Evolutionary conservation across 2,797 vertebrate species (phyloP), one percentile per base, ranked within the genome.

Genomic region (Tadarida brasiliensis): DNA sequence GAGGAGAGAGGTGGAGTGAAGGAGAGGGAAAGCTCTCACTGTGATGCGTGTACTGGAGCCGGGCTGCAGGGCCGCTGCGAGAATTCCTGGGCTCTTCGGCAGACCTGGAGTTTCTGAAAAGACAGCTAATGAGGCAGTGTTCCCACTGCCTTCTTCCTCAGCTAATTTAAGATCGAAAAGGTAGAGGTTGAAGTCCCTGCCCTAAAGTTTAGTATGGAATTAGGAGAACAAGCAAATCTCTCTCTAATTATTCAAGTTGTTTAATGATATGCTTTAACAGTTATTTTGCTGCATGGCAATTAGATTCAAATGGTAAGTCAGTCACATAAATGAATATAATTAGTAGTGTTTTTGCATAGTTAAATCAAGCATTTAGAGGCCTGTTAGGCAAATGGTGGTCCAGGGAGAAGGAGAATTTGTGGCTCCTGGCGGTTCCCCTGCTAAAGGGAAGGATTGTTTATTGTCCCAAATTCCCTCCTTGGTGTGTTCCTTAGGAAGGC

Each of bases 291-390:
- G 96, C 97, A 97, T 96, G 97, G 96, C 96, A 98, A 98, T 98
- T 98, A 97, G 94, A 97, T 96, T 97, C 95, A 97, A 98, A 97
- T 97, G 89, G 97, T 97, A 96, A 98, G 97, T 98, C 97, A 97
- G 97, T 97, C 96, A 97, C 97, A 97, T 92, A 97, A 97, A 97
- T 98, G 97, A 97, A 96, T 97, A 98, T 97, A 98, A 97, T 98
- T 97, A 97, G 95, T 88, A 91, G 82, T 96, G 92, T 95, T 97
- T 97, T 96, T 97, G 91, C 88, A 96, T 95, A 96, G 96, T 96
- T 95, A 96, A 97, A 96, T 97, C 95, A 97, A 94, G 92, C 95
- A 96, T 96, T 97, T 96, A 96, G 90, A 96, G 30, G 39, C 63
- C 89, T 95, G 88, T 86, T 97, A 97, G 82, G 68, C 74, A 54